phyloP scores from a whole-genome alignment of 2,113 vertebrate species.

The Urocynchramus pylzowi region DNA sequence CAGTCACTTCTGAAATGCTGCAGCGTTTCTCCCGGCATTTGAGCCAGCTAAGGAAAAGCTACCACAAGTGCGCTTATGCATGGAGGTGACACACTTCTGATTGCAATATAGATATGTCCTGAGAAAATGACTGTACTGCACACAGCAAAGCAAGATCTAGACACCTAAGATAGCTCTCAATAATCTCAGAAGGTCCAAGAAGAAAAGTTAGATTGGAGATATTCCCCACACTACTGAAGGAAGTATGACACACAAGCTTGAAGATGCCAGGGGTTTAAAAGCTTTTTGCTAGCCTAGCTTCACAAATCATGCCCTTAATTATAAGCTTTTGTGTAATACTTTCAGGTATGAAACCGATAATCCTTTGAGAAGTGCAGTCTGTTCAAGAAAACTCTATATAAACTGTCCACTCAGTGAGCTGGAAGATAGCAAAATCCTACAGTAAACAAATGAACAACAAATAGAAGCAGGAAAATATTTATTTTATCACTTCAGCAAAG shows the following conservation, averaged over 20 bases:
- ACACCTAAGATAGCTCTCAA: neutral
- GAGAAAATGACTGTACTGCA: neutral
- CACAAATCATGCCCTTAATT: neutral
- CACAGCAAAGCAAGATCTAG: neutral
- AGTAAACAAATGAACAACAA: neutral
- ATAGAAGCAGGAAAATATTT: neutral
- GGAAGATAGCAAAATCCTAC: neutral
- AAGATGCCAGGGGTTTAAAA: neutral
- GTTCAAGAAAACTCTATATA: neutral
- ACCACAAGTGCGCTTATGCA: neutral
- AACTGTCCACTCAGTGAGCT: neutral
- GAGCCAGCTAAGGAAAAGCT: neutral
- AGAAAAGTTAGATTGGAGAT: neutral
- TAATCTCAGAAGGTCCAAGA: neutral
- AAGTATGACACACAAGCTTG: neutral
- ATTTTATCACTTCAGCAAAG: neutral
- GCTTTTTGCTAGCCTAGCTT: neutral
- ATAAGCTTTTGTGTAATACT: neutral
- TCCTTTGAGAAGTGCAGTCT: neutral
- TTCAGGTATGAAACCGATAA: conserved; percentile 1
- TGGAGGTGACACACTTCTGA: neutral
- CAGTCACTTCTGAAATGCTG: neutral
- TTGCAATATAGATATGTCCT: neutral
- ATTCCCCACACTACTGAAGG: neutral
- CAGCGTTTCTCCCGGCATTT: neutral